Conservation (phyloP, 2,888 invertebrate species). For the Cephonodes hylas region DNA sequence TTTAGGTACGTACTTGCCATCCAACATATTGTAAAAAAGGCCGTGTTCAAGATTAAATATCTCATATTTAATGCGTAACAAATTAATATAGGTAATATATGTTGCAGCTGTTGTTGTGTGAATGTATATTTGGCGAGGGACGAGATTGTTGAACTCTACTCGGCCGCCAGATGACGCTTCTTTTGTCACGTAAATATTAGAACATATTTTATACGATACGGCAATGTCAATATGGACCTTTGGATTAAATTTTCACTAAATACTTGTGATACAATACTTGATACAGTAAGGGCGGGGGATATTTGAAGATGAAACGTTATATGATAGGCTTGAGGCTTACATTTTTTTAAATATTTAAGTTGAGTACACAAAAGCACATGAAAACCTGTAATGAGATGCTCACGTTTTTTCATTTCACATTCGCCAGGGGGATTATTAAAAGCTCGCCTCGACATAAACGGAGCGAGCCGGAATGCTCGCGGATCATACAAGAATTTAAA, state of each 20-base stretch:
- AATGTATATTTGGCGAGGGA: not conserved
- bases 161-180: not conserved
- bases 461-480: slow-evolving; percentile 1
- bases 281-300: no score
- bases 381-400: slow-evolving; percentile 10
- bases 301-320: no score
- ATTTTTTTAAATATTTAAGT: not conserved
- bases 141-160: not conserved
- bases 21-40: no score
- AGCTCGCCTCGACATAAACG: slow-evolving; percentile 7
- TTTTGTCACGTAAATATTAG: not conserved
- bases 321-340: no score
- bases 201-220: not conserved
- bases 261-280: no score
- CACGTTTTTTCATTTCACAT: slow-evolving; percentile 6
- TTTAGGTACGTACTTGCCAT: no score
- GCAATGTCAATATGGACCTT: not conserved
- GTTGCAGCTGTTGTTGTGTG: not conserved
- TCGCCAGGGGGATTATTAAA: slow-evolving; percentile 10
- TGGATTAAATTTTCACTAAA: not conserved
- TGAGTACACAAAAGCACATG: not conserved
- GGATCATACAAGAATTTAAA: slow-evolving; percentile 15
- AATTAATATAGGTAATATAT: no score
- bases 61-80: no score
- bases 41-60: no score